Evolutionary conservation across 2,113 vertebrate species (phyloP).

Genomic region (Abramis brama): DNA sequence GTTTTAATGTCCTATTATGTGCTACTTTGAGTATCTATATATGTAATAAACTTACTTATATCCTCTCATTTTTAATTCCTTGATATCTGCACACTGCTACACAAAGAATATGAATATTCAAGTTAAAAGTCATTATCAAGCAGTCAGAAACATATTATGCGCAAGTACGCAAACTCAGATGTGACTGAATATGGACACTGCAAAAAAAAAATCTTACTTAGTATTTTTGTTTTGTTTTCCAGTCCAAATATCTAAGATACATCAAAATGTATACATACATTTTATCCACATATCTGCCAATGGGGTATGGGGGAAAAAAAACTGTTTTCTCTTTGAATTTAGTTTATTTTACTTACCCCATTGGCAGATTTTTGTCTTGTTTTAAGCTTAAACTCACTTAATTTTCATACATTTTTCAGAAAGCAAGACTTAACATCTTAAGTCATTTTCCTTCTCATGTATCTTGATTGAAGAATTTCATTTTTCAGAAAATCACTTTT

Average conservation of each 20-base stretch:
- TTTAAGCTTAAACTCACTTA: neutral
- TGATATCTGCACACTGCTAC: neutral
- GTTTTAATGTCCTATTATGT: neutral
- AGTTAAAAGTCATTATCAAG: neutral
- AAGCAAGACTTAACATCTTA: neutral
- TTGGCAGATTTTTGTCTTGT: neutral
- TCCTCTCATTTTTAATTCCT: neutral
- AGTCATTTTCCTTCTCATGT: neutral
- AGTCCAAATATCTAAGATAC: neutral
- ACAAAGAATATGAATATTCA: neutral
- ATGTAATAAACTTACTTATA: neutral
- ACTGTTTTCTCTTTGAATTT: neutral
- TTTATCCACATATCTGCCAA: neutral
- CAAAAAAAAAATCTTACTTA: neutral
- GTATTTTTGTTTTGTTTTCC: neutral
- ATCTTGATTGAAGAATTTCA: too few relatives aligned
- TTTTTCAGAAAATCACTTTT: neutral
- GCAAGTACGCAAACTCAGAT: slow-evolving; percentile 12
- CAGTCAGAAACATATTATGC: neutral
- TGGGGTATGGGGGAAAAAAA: neutral
- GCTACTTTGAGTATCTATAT: neutral
- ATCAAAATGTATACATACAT: too few relatives aligned
- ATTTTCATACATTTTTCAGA: neutral
- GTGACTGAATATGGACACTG: neutral
- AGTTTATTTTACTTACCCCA: neutral